phyloP scores from a whole-genome alignment of 92 coral and sea anemone species.

The Hydrozoanthus gracilis region DNA sequence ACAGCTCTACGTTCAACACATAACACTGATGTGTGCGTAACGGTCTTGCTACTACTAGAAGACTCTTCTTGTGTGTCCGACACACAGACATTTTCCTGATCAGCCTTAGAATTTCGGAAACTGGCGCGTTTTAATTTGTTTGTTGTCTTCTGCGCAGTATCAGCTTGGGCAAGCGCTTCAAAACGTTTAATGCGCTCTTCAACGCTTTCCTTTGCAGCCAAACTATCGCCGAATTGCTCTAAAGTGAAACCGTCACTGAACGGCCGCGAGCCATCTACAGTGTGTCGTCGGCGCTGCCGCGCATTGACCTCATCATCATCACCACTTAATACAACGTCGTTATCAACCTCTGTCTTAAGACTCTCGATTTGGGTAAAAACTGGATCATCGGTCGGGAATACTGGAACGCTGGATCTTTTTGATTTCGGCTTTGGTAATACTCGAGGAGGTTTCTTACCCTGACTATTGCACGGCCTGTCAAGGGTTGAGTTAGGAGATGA shows the following conservation, averaged over 20 bases:
- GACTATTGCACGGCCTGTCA: conserved; percentile 34
- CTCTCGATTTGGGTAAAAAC: conserved; percentile 22
- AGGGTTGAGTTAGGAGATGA: conserved; percentile 36
- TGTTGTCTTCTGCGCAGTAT: not conserved
- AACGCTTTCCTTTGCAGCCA: conserved; percentile 26
- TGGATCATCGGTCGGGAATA: conserved; percentile 32
- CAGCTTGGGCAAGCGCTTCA: conserved; percentile 4
- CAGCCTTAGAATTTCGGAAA: not conserved
- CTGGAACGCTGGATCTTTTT: conserved; percentile 37
- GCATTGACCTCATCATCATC: not conserved
- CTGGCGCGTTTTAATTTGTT: not conserved
- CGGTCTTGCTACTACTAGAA: not conserved
- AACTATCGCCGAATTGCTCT: conserved; percentile 3
- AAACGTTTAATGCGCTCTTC: conserved; percentile 34
- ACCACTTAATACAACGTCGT: not conserved
- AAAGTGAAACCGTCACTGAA: not conserved
- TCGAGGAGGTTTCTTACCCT: conserved; percentile 34
- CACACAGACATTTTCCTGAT: not conserved
- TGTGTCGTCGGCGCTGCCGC: conserved; percentile 31
- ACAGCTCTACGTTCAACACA: not conserved
- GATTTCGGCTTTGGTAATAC: conserved; percentile 37
- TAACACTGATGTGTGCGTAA: not conserved
- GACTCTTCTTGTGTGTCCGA: not conserved
- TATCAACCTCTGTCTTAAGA: not conserved
- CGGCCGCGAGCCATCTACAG: conserved; percentile 21